Conservation (phyloP, 2,113 vertebrate genomes). For the Okapia johnstoni region DNA sequence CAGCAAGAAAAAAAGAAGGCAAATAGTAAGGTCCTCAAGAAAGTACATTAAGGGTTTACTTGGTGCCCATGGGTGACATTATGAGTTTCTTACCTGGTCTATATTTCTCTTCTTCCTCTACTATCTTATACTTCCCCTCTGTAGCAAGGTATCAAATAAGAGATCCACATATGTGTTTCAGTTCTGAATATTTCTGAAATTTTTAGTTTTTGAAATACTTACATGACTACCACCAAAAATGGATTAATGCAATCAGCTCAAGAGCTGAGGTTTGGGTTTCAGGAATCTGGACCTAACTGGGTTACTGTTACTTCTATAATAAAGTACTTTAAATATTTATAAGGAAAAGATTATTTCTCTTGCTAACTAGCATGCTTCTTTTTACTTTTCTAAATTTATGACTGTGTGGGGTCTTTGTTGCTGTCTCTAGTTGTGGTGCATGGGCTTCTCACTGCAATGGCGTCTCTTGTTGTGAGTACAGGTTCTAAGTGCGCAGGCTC, state of each 20-base stretch:
- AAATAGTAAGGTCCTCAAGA: background rate
- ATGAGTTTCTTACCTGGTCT: background rate
- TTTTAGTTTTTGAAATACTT: slow-evolving; percentile 17
- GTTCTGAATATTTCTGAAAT: background rate
- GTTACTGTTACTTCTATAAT: background rate
- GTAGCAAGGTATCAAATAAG: background rate
- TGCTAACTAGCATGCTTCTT: background rate
- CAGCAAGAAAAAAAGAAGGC: background rate
- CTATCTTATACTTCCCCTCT: background rate
- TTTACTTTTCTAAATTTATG: background rate
- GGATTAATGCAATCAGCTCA: background rate
- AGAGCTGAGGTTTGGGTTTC: background rate
- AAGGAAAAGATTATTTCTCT: background rate
- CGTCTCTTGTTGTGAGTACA: background rate
- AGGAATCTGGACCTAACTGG: background rate
- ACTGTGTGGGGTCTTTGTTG: background rate
- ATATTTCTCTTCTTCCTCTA: background rate
- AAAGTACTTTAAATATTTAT: background rate
- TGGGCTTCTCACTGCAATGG: background rate
- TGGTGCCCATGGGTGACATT: background rate
- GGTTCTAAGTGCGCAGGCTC: background rate
- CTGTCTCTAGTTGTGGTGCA: background rate
- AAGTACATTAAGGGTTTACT: background rate
- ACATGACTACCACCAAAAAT: background rate
- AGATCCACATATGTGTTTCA: background rate